phyloP scores from a whole-genome alignment of 2,113 vertebrate genomes.

The Trogon surrucura region DNA sequence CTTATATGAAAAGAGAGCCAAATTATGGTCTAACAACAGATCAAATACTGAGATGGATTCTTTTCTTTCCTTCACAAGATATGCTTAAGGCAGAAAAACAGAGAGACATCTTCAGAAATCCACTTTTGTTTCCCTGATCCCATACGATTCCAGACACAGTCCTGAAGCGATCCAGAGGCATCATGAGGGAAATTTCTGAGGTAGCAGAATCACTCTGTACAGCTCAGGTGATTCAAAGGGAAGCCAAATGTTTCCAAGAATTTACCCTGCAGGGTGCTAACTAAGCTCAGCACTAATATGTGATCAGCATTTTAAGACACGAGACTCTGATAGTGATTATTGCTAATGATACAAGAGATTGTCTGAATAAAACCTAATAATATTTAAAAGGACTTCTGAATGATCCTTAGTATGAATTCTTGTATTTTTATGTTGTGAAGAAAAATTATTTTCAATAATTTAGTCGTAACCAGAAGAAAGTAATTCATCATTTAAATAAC shows the following conservation, averaged over 20 bases:
- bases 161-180: not conserved
- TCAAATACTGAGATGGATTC: not conserved
- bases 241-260: not conserved
- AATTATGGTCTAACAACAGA: not conserved
- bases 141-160: not conserved
- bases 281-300: not conserved
- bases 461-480: not conserved
- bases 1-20: not conserved
- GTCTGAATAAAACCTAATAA: not conserved
- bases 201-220: not conserved
- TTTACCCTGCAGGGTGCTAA: not conserved
- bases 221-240: not conserved
- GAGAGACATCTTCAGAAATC: not conserved
- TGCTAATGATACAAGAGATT: not conserved
- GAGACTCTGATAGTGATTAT: not conserved
- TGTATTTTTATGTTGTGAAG: not conserved
- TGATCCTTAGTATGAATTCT: not conserved
- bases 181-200: not conserved
- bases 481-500: not conserved
- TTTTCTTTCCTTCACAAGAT: not conserved
- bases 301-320: not conserved
- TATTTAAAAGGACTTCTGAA: constrained; percentile 3
- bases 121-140: not conserved
- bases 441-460: not conserved
- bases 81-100: not conserved